Conservation (phyloP, 2,113 vertebrate species). For the Vulpes vulpes region DNA sequence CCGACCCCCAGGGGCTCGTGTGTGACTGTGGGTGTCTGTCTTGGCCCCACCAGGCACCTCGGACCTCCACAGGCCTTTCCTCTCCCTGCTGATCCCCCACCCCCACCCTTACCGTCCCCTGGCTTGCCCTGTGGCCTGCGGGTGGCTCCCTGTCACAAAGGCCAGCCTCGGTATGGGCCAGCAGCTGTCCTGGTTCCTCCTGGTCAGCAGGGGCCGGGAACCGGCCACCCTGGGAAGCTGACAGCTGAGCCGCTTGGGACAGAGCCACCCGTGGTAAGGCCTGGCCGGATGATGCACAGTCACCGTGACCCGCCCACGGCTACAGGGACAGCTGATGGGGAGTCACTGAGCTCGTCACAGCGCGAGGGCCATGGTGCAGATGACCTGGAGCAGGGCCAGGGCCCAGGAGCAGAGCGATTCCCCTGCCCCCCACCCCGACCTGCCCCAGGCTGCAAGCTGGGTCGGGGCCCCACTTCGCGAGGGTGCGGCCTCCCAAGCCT, state of each 20-base stretch:
- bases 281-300: accelerated
- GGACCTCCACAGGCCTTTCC: background rate
- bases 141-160: too few species aligned
- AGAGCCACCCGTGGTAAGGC: background rate
- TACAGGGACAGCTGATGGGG: background rate
- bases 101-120: background rate
- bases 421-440: background rate
- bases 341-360: background rate
- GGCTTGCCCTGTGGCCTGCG: background rate
- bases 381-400: background rate
- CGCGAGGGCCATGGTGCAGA: accelerated
- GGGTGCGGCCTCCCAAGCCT: background rate
- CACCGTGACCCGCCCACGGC: accelerated
- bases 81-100: background rate
- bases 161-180: background rate
- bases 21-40: background rate
- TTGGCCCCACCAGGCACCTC: background rate
- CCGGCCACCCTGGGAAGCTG: background rate
- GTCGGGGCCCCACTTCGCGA: background rate
- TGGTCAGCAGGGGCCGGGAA: too few species aligned
- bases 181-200: background rate
- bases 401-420: accelerated
- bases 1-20: accelerated
- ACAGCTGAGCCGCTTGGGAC: background rate
- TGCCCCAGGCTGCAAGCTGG: background rate